Evolutionary conservation across 1,140 invertebrate genomes (phyloP), one percentile per base, ranked within the genome.

Genomic region (Orchestia grillus): DNA sequence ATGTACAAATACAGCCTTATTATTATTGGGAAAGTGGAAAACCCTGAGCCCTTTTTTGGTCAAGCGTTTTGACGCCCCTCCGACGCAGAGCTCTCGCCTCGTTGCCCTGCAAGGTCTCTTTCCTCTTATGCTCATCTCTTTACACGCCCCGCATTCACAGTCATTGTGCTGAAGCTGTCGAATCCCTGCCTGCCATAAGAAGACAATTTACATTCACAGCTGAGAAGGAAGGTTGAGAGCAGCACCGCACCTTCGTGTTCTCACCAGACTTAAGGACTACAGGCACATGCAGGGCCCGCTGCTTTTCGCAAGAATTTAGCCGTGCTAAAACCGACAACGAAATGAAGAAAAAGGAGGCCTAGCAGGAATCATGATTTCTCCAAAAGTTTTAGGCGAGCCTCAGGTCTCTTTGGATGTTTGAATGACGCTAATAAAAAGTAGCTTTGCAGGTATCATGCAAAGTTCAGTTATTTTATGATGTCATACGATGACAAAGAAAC

Each of bases 201-300:
- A 77, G 62, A 77, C 62, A 77, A 77, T 77, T 77, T 77, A 77
- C 62, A 77, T 77, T 77, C 62, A 77, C 62, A 77, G 62, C 62
- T 77, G 62, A 77, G 62, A 36, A 77, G 62, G 62, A 77, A 77
- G 62, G 62, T 77, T 77, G 62, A 77, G 62, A 77, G 62, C 62
- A 77, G 62, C 62, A 77, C 62, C 62, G 28, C 62, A 77, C 62
- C 11, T 77, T 28, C 28, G 62, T 77, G 62, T 77, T 77, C 62
- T 77, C 62, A 53, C 47, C 62, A 15, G 62, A 15, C 15, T 77
- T 77, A 77, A 77, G 62, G 62, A 77, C 15, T 77, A 77, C 62
- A 28, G 11, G 62, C 62, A 28, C 62, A 23, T 28, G 62, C 62
- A 28, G 28, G 11, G 28, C 11, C 62, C 62, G 11, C 62, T 77